Percentiles rank a stretch among this genome's conserved stretches.
phyloP scores from a whole-genome alignment of 2,797 vertebrate genomes.

The Melanotaenia maccullochi region DNA sequence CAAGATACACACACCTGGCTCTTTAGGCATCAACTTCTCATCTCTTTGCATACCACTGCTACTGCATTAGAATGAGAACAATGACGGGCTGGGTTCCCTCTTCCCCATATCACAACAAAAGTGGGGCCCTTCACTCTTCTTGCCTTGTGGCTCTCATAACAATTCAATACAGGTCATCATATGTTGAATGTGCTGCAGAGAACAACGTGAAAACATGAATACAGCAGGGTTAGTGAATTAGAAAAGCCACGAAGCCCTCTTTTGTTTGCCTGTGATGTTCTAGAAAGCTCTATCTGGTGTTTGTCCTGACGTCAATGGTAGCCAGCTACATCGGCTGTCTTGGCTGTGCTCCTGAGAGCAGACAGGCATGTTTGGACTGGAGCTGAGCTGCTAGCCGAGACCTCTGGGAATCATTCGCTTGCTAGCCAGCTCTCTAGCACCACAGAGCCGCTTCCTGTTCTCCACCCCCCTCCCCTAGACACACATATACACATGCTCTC shows the following conservation, averaged over 20 bases:
- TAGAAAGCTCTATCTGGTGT: slow-evolving; percentile 60
- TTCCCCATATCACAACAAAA: slow-evolving; percentile 59
- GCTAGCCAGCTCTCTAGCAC: slow-evolving; percentile 59
- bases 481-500: slow-evolving; percentile 21
- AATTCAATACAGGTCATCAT: slow-evolving; percentile 35
- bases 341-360: slow-evolving; percentile 71
- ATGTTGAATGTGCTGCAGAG: slow-evolving; percentile 22
- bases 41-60: slow-evolving; percentile 49
- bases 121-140: slow-evolving; percentile 45
- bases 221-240: slow-evolving; percentile 21
- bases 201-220: slow-evolving; percentile 9
- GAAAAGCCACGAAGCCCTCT: slow-evolving; percentile 45
- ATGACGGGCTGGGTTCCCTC: slow-evolving; percentile 46
- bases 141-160: slow-evolving; percentile 31
- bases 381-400: slow-evolving; percentile 65
- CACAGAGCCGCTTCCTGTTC: slow-evolving; percentile 30
- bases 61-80: slow-evolving; percentile 55
- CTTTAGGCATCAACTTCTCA: slow-evolving; percentile 39
- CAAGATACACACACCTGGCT: slow-evolving; percentile 47
- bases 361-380: slow-evolving; percentile 74
- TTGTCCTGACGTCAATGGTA: slow-evolving; percentile 63
- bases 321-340: slow-evolving; percentile 62
- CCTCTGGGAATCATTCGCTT: slow-evolving; percentile 68
- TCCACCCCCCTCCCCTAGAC: slow-evolving; percentile 17
- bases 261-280: slow-evolving; percentile 68